phyloP scores from a whole-genome alignment of 2,888 invertebrate species.

The Drosophila conformis region DNA sequence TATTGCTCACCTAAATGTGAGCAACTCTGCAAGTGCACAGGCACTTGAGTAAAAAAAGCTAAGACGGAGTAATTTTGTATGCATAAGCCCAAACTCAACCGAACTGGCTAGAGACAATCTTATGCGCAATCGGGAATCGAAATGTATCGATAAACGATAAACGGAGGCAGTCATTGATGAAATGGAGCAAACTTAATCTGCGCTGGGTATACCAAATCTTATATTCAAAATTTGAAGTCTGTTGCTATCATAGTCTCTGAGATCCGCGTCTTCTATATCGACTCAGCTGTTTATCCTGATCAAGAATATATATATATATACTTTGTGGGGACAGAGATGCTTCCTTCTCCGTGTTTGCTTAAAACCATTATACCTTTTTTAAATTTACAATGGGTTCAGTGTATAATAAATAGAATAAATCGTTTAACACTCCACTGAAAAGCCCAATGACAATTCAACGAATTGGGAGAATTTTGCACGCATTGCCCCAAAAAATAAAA shows the following conservation, averaged over 20 bases:
- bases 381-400: not conserved
- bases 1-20: not conserved
- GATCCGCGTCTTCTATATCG: not conserved
- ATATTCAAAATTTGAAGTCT: not conserved
- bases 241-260: not conserved
- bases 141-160: no score
- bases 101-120: no score
- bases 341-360: not conserved
- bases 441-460: conserved; percentile 66
- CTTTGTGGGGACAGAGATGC: not conserved
- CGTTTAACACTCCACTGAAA: conserved; percentile 64
- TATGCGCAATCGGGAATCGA: not conserved
- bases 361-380: not conserved
- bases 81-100: no score
- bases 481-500: conserved; percentile 24
- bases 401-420: conserved; percentile 65
- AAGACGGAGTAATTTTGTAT: no score
- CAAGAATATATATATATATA: not conserved
- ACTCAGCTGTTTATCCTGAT: not conserved
- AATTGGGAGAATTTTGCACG: conserved; percentile 60
- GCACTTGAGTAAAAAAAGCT: not conserved
- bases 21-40: not conserved
- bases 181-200: not conserved
- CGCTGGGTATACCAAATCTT: not conserved
- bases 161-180: no score